These are phyloP conservation scores for Hypsibius dujardini DNA, from an alignment of 1,140 invertebrate species.

Conservation along the genomic window DNA sequence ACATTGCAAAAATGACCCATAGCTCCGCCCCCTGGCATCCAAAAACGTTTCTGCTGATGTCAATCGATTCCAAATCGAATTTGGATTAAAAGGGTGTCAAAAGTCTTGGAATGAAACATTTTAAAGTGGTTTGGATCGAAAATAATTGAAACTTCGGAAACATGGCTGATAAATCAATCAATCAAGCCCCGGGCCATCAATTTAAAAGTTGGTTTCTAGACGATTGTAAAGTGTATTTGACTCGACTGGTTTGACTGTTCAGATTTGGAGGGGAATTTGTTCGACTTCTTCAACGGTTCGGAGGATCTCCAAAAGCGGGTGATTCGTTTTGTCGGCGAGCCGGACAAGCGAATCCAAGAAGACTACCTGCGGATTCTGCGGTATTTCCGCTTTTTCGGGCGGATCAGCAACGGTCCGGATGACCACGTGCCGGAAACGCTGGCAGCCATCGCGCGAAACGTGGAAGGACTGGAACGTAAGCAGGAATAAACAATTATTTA, in stretches of 20 bases:
- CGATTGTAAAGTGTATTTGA: too few species aligned
- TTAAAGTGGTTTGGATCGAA: too few species aligned
- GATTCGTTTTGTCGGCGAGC: slow-evolving; percentile 77
- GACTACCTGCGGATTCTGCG: slow-evolving; percentile 87
- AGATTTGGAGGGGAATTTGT: slow-evolving; percentile 78
- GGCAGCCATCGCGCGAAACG: slow-evolving; percentile 59
- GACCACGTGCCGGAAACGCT: slow-evolving; percentile 59
- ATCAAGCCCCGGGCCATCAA: too few species aligned
- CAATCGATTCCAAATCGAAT: too few species aligned
- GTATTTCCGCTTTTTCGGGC: slow-evolving; percentile 87
- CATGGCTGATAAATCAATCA: too few species aligned
- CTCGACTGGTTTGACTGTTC: slow-evolving; percentile 24
- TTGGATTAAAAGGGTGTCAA: slow-evolving; percentile 14
- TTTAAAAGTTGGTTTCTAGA: too few species aligned
- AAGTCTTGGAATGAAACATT: slow-evolving; percentile 15
- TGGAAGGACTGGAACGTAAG: slow-evolving; percentile 45
- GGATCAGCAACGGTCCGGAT: slow-evolving; percentile 51
- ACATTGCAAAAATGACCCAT: too few species aligned
- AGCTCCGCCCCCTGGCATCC: too few species aligned
- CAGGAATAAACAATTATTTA: slow-evolving; percentile 17
- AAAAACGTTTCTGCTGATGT: too few species aligned
- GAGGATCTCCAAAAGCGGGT: slow-evolving; percentile 62
- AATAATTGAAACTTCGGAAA: too few species aligned
- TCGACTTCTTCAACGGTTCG: slow-evolving; percentile 91
- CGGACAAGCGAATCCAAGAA: slow-evolving; percentile 68